Evolutionary conservation across 2,797 vertebrate genomes (phyloP).

Genomic region (Darevskia nairensis): DNA sequence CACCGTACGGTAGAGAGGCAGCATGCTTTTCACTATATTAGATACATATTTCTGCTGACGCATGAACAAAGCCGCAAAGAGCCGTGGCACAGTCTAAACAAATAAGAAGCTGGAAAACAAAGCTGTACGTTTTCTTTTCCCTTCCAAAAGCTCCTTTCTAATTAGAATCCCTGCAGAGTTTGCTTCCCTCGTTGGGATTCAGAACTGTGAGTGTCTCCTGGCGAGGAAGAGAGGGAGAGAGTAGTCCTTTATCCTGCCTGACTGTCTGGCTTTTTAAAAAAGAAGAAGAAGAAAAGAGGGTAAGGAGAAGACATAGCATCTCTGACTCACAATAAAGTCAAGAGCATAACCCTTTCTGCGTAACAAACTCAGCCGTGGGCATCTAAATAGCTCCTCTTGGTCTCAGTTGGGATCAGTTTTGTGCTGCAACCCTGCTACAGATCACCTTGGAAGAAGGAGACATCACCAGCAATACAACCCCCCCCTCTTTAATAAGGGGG

Average conservation of each 20-base stretch:
- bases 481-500: too few relatives aligned
- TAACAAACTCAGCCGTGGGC: too few relatives aligned
- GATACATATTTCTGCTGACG: constrained; percentile 41
- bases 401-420: background rate
- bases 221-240: background rate
- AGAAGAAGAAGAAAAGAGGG: background rate
- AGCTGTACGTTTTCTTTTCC: constrained; percentile 28
- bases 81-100: constrained; percentile 28
- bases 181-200: constrained; percentile 26
- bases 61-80: constrained; percentile 34
- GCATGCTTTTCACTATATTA: constrained; percentile 9
- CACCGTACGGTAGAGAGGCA: background rate
- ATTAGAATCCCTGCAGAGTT: constrained; percentile 32
- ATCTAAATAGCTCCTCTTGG: background rate
- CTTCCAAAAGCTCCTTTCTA: constrained; percentile 33
- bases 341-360: rapidly evolving
- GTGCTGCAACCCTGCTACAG: background rate
- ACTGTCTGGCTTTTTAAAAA: constrained; percentile 5
- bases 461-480: background rate
- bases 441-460: rapidly evolving
- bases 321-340: background rate
- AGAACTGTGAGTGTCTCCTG: constrained; percentile 1
- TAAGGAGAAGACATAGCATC: background rate
- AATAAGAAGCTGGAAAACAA: constrained; percentile 51
- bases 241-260: background rate